Percentiles rank a stretch among this genome's conserved stretches.
phyloP scores from a whole-genome alignment of 1,140 invertebrate genomes.

The Eriosoma lanigerum region DNA sequence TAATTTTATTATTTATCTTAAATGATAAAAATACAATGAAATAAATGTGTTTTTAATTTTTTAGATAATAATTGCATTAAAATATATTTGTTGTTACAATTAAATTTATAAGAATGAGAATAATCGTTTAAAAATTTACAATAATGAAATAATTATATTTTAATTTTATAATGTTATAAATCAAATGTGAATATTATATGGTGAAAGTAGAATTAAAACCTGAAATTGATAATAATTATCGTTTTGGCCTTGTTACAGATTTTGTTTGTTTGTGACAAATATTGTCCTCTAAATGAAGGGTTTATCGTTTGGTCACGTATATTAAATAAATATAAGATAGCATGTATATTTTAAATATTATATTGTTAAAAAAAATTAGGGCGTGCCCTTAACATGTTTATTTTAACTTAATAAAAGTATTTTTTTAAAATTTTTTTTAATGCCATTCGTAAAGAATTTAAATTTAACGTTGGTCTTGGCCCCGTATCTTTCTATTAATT shows the following conservation, averaged over 20 bases:
- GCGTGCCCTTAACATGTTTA: conserved; percentile 39
- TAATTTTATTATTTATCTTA: neutral
- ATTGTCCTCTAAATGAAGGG: conserved; percentile 44
- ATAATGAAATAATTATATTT: neutral
- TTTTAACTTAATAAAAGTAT: conserved; percentile 15
- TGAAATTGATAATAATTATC: conserved; percentile 44
- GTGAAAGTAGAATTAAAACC: conserved; percentile 50
- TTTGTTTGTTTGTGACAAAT: conserved; percentile 42
- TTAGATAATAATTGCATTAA: too few species aligned
- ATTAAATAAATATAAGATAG: neutral
- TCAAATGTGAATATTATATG: conserved; percentile 5
- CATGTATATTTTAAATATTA: neutral
- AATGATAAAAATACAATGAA: too few species aligned
- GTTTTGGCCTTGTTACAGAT: conserved; percentile 47
- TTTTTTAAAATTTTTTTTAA: conserved; percentile 15
- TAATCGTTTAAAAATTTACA: neutral
- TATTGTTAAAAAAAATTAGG: conserved; percentile 33
- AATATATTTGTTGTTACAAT: neutral
- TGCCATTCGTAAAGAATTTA: neutral
- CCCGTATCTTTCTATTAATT: neutral
- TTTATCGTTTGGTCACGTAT: conserved; percentile 43
- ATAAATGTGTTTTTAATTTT: too few species aligned
- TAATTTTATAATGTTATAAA: conserved; percentile 31
- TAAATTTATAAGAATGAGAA: neutral
- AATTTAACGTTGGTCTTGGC: conserved; percentile 20